Evolutionary conservation across 2,113 vertebrate genomes (phyloP).

Genomic region (Aptenodytes patagonicus): DNA sequence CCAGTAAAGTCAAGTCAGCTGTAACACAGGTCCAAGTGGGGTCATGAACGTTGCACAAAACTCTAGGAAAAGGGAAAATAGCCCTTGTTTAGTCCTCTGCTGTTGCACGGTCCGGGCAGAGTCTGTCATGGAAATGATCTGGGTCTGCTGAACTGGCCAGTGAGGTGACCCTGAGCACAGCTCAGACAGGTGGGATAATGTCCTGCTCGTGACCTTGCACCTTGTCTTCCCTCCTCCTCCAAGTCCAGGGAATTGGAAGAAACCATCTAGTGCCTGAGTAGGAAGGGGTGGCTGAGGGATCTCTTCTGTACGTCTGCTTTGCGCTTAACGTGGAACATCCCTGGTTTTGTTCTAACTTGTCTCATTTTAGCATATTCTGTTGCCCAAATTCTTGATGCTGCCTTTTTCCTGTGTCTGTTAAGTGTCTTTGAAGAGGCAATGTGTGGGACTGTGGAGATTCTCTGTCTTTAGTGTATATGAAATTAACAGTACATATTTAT

Average conservation of each 20-base stretch:
- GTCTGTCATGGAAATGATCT: background rate
- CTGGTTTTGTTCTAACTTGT: background rate
- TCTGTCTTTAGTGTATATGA: background rate
- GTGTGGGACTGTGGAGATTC: background rate
- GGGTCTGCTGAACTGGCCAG: background rate
- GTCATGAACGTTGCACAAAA: background rate
- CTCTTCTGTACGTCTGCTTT: background rate
- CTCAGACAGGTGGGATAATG: background rate
- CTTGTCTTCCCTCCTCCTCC: background rate
- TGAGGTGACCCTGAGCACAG: background rate
- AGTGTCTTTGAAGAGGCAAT: background rate
- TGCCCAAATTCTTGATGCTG: background rate
- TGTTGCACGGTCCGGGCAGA: background rate
- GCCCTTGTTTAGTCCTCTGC: background rate
- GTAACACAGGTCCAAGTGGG: background rate
- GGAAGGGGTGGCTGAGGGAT: background rate
- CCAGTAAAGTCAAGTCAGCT: background rate
- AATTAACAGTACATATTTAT: background rate
- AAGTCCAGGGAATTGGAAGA: background rate
- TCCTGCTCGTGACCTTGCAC: background rate
- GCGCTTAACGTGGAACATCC: background rate
- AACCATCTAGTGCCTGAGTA: fast-evolving
- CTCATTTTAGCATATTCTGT: background rate
- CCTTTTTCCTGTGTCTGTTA: background rate
- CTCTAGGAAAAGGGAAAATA: background rate